phyloP scores from a whole-genome alignment of 1,140 invertebrate species.

The Bombus superbus region DNA sequence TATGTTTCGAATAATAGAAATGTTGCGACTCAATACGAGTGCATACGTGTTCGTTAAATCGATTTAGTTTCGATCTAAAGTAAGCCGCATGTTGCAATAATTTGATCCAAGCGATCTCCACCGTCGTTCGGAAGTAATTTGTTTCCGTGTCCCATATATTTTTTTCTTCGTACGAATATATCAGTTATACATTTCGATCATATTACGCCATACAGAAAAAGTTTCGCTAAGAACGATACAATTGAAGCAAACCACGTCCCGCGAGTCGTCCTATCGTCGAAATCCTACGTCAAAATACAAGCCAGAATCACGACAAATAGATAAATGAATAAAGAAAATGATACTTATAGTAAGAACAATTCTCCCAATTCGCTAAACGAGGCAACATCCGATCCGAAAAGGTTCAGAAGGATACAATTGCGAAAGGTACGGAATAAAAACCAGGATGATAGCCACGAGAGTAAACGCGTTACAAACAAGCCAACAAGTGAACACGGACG shows the following conservation, averaged over 20 bases:
- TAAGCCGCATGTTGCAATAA: too few species aligned
- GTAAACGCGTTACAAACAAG: neutral
- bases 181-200: too few species aligned
- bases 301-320: neutral
- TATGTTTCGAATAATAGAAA: neutral
- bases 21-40: neutral
- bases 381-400: neutral
- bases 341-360: neutral
- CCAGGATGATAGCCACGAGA: neutral
- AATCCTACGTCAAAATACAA: neutral
- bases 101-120: neutral
- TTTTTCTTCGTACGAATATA: too few species aligned
- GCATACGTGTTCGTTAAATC: neutral
- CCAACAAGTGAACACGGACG: neutral
- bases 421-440: neutral
- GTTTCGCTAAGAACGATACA: neutral
- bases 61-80: neutral
- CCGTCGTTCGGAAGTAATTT: neutral
- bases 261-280: too few species aligned
- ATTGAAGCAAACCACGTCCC: neutral
- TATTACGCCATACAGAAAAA: too few species aligned
- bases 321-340: neutral
- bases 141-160: neutral
- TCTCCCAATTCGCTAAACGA: neutral
- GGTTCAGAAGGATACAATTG: neutral